Conservation (phyloP, 2,797 vertebrate species). For the Sebastolobus alascanus region DNA sequence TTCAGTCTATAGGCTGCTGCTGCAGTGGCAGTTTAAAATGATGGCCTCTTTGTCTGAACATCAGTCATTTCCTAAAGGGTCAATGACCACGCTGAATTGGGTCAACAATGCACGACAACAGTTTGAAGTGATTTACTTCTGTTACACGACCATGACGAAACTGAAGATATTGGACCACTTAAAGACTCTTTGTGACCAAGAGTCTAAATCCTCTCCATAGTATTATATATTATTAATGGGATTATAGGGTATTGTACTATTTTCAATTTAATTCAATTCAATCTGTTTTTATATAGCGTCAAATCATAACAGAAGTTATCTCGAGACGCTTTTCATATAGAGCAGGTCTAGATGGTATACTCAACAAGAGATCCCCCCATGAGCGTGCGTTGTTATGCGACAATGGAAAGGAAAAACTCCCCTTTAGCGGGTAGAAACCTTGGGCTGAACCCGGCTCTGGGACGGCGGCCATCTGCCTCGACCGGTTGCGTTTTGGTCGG, state of each 20-base stretch:
- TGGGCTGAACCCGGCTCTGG: no score
- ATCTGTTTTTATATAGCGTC: no score
- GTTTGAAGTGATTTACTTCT: neutral
- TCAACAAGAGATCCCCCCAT: no score
- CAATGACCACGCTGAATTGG: neutral
- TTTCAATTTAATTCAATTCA: neutral
- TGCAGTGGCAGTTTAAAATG: neutral
- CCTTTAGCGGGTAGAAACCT: no score
- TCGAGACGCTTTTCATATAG: fast-evolving
- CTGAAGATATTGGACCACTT: neutral
- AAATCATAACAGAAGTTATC: no score
- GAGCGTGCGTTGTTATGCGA: no score
- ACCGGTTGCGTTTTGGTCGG: no score
- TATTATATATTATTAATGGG: neutral
- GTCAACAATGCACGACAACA: neutral
- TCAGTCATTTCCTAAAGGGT: conserved; percentile 10
- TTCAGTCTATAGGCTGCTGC: neutral
- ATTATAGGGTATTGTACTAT: neutral
- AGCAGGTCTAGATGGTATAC: no score
- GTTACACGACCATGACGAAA: neutral
- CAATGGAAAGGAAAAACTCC: no score
- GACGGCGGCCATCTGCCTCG: no score
- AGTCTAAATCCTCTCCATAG: neutral
- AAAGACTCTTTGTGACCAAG: neutral
- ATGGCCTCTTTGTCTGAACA: conserved; percentile 1